A percentile compares a stretch with the other conserved stretches of the same genome.
phyloP scores from a whole-genome alignment of 2,113 vertebrate genomes.

The Sinocyclocheilus anophthalmus region DNA sequence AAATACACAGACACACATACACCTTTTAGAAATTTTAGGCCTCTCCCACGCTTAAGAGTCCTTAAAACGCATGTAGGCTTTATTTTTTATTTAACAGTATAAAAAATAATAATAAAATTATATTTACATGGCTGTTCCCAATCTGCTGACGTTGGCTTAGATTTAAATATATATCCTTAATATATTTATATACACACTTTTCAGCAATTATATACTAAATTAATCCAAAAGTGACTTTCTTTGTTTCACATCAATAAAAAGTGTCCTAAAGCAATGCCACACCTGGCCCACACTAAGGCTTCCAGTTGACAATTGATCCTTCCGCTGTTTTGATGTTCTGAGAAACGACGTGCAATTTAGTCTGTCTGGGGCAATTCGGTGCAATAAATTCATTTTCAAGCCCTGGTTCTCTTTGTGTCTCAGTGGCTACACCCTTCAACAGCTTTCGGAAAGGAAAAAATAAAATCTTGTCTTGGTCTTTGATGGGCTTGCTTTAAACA shows the following conservation, averaged over 20 bases:
- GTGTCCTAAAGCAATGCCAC: constrained; percentile 26
- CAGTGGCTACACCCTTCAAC: constrained; percentile 45
- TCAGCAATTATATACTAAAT: too few species aligned
- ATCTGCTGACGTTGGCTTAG: background rate
- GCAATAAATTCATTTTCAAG: constrained; percentile 67
- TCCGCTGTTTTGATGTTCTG: constrained; percentile 60
- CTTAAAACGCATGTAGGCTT: background rate
- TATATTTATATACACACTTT: too few species aligned
- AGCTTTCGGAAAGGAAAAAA: constrained; percentile 63
- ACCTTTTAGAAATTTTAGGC: background rate
- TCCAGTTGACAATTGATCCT: constrained; percentile 43
- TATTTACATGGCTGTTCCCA: background rate
- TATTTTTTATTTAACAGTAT: background rate
- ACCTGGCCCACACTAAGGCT: constrained; percentile 38
- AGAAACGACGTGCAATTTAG: constrained; percentile 53
- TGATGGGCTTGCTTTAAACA: constrained; percentile 26
- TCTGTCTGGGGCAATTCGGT: constrained; percentile 37
- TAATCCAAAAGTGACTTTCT: background rate
- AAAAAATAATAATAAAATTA: background rate
- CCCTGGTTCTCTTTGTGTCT: constrained; percentile 59
- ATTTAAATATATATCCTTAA: background rate
- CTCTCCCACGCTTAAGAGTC: background rate
- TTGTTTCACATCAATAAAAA: background rate
- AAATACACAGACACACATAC: background rate
- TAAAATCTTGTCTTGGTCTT: constrained; percentile 51